Conservation (phyloP, 2,888 invertebrate genomes). For the Platerodrilus igneus region DNA sequence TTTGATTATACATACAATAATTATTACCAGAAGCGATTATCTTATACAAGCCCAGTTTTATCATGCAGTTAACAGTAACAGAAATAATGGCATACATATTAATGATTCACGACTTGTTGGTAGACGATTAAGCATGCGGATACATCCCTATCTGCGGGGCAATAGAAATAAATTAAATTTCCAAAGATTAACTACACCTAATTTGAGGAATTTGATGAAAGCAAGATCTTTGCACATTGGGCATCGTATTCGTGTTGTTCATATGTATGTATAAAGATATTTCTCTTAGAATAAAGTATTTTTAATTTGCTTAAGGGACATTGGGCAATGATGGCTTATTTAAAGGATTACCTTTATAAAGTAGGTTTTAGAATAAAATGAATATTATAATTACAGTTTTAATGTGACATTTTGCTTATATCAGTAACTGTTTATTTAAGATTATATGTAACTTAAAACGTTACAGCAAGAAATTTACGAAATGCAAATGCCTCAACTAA, state of each 20-base stretch:
- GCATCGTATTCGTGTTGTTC: slow-evolving; percentile 44
- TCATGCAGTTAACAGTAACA: slow-evolving; percentile 43
- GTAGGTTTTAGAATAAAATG: too few species aligned
- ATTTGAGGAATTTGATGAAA: slow-evolving; percentile 40
- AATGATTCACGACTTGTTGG: slow-evolving; percentile 37
- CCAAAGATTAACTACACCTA: slow-evolving; percentile 33
- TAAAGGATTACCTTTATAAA: too few species aligned
- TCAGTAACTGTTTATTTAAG: too few species aligned
- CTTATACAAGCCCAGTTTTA: slow-evolving; percentile 48
- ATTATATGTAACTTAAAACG: too few species aligned
- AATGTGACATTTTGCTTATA: too few species aligned
- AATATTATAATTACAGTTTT: too few species aligned
- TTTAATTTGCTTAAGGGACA: too few species aligned
- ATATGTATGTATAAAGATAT: slow-evolving; percentile 39
- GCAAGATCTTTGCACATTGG: slow-evolving; percentile 39
- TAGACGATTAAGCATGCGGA: slow-evolving; percentile 36
- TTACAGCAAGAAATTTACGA: too few species aligned
- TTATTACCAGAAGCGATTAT: slow-evolving; percentile 45
- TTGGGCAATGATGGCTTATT: too few species aligned
- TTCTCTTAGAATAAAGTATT: too few species aligned
- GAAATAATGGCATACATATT: slow-evolving; percentile 26
- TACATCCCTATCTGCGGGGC: slow-evolving; percentile 35
- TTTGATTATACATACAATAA: slow-evolving; percentile 49
- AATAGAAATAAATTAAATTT: slow-evolving; percentile 35
- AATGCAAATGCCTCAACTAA: too few species aligned